A percentile compares a stretch with the other conserved stretches of the same genome.
These are phyloP conservation scores for Bombus sibiricus DNA, from an alignment of 1,140 invertebrate genomes.

Conservation along the genomic window DNA sequence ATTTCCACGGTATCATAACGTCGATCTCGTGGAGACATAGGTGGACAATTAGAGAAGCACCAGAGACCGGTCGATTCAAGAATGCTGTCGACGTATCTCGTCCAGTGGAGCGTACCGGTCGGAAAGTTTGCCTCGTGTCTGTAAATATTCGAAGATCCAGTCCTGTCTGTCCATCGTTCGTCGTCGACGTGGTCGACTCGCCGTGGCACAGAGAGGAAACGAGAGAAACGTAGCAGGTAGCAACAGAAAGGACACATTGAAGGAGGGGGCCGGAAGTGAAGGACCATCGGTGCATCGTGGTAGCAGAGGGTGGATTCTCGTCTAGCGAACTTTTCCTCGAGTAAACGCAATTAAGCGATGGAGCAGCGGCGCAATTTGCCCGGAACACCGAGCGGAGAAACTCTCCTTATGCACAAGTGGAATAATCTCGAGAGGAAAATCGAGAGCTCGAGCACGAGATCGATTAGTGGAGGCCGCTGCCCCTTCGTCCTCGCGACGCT, in stretches of 20 bases:
- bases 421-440: slow-evolving; percentile 57
- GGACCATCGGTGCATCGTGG: slow-evolving; percentile 23
- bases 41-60: not conserved
- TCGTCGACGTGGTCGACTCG: slow-evolving; percentile 5
- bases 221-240: not conserved
- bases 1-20: not conserved
- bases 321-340: slow-evolving; percentile 54
- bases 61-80: not conserved
- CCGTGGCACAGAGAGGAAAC: not conserved
- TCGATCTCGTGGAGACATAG: not conserved
- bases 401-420: slow-evolving; percentile 44
- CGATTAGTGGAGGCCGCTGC: slow-evolving; percentile 29
- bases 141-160: slow-evolving; percentile 56
- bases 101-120: not conserved
- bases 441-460: slow-evolving; percentile 36
- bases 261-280: not conserved
- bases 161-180: not conserved
- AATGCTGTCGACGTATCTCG: not conserved
- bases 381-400: slow-evolving; percentile 40
- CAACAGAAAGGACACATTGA: slow-evolving; percentile 1
- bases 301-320: not conserved
- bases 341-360: slow-evolving; percentile 61
- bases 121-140: slow-evolving; percentile 18
- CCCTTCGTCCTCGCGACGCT: not conserved
- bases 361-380: slow-evolving; percentile 52